phyloP scores from a whole-genome alignment of 2,888 invertebrate species.

The Laothoe populi region DNA sequence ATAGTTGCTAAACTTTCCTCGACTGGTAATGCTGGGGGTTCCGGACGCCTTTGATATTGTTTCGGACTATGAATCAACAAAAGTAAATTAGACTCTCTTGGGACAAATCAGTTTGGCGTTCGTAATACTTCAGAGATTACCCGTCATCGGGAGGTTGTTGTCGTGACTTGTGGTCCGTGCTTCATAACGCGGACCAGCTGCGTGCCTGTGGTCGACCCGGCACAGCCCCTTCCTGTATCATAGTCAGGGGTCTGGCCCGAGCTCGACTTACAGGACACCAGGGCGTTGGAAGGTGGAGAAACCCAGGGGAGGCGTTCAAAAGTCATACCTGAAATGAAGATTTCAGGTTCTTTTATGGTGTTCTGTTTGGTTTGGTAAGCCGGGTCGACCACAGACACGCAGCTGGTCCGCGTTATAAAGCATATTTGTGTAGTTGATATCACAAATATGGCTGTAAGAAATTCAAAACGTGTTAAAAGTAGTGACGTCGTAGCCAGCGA shows the following conservation, averaged over 20 bases:
- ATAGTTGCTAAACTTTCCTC: neutral
- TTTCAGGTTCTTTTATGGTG: no score
- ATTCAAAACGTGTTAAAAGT: conserved; percentile 36
- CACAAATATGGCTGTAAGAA: conserved; percentile 31
- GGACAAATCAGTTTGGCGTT: neutral
- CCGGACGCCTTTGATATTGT: conserved; percentile 8
- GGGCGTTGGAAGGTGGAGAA: conserved; percentile 14
- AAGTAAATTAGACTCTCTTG: neutral
- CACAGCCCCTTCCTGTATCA: neutral
- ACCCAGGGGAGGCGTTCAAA: conserved; percentile 10
- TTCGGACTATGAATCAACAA: no score
- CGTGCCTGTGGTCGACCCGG: neutral
- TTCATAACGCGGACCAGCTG: neutral
- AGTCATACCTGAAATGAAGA: neutral
- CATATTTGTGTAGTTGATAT: neutral
- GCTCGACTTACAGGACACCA: neutral
- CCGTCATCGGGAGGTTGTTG: conserved; percentile 9
- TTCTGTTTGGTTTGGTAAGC: no score
- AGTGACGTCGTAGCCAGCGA: conserved; percentile 48
- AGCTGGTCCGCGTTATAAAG: no score
- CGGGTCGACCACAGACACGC: neutral
- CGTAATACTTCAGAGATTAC: conserved; percentile 12
- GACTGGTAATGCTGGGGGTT: neutral
- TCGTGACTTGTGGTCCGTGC: neutral
- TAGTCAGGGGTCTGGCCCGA: neutral